These are phyloP conservation scores for Ciconia stormi DNA, from an alignment of 2,113 vertebrate species.

Conservation along the genomic window DNA sequence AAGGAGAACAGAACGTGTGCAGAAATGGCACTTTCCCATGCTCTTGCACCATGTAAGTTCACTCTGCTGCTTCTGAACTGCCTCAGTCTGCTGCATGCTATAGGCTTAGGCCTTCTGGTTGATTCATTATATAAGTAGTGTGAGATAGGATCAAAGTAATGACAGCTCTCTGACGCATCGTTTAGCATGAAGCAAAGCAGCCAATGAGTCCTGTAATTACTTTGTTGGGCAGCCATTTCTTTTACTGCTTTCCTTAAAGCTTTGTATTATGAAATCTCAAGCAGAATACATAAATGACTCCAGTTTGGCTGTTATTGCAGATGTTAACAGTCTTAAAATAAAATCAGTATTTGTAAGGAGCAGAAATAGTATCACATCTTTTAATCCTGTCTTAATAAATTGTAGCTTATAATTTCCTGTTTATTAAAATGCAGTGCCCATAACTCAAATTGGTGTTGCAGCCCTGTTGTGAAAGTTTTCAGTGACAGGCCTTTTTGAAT, in stretches of 20 bases:
- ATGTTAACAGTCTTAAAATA: background rate
- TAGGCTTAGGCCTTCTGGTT: background rate
- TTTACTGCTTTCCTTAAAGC: background rate
- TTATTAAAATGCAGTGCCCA: background rate
- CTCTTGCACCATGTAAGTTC: background rate
- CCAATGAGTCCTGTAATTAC: background rate
- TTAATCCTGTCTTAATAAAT: background rate
- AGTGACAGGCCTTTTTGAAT: background rate
- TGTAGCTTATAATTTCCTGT: background rate
- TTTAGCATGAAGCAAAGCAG: background rate
- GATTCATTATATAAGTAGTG: background rate
- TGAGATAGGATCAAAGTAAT: constrained; percentile 8
- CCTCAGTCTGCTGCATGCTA: background rate
- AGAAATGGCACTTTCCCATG: background rate
- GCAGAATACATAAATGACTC: background rate
- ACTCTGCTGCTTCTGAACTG: background rate
- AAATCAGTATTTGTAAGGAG: background rate
- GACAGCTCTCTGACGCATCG: background rate
- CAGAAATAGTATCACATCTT: background rate
- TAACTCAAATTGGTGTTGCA: background rate
- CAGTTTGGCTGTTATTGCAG: background rate
- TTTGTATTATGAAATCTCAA: background rate
- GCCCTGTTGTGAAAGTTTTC: background rate
- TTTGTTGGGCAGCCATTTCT: background rate
- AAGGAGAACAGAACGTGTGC: background rate